Base-by-base conservation (phyloP, 2,888 invertebrate genomes). In the Drosophila anomalipes region DNA sequence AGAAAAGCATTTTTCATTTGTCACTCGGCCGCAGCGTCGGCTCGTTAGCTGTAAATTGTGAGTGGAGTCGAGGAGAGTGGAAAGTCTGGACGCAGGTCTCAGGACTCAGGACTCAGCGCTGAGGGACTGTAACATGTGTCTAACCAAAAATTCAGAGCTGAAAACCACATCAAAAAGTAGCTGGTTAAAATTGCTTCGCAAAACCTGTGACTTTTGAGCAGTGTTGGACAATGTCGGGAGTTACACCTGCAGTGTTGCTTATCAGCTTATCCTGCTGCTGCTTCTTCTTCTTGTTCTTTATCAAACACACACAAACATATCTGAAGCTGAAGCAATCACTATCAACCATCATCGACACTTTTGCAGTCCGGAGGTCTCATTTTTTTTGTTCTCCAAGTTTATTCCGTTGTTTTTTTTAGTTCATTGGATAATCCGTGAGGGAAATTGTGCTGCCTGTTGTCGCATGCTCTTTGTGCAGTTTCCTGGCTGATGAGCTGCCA, bases 1-100 rank as follows among this genome's bases (percentile, higher is more conserved):
- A 39, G 12, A 57, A 75, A 82, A 85, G 79, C 88, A 91, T 91
- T 91, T 91, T 86, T 83, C 91, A 90, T 90, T 91, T 89, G 91
- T 91, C 91, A 89, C 73, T 85, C 73, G 70, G 64, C 62, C 74
- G 65, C 78, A 70, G 66, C 59, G 64, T 33, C 67, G 74, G 51
- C 69, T 73, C 68, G 67, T 65, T 62, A 70, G 66, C 76, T 70
- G 35, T 57, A 37, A 51, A 54, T 60, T 76, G 63, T 68, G 44
- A 33, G 53, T 57, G 44, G 28, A n/a, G 56, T 22, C 2, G 5
- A 19, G 19, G 22, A 4, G 35, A 3, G 5, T 32, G 32, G 22
- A 59, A 0, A 6, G 26, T 33, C 10, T 16, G 26, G 12, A 44
- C 14, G 9, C 26, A 14, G n/a, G 47, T 26, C 22, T 4, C 47